Base-by-base conservation (phyloP, 1,140 invertebrate genomes). In the Macrobrachium nipponense region DNA sequence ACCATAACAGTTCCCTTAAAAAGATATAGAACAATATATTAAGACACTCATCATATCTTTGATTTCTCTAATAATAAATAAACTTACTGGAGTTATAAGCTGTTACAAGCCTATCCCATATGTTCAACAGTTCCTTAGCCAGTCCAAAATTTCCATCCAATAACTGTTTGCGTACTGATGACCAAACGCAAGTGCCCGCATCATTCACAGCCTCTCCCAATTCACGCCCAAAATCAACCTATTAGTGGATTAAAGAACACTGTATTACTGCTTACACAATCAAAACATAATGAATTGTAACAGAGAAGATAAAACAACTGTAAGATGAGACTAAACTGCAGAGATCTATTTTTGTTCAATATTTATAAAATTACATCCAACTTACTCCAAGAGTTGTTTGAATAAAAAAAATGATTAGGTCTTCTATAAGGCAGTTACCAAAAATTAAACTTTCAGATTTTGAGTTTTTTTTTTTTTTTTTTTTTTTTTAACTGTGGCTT, bases 221-320 rank as follows among this genome's bases (percentile, higher is more conserved):
- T 20, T 44, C 20, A 60, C 78, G 76, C n/a, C 78, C 78, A 80
- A 72, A 80, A 76, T 86, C 83, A 59, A 86, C 58, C 80, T 82
- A 59, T n/a, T 59, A 15, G 60, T 36, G 44, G 5, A 82, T 23
- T 18, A 81, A 60, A 58, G 23, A 8, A 15, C 0, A 70, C 27
- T 70, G 11, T 20, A 66, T 27, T 20, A 20, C 6, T 6, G 14
- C 36, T 20, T 12, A 36, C 10, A 18, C 8, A 23, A 10, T 66
- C 23, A 70, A 70, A 70, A 20, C 14, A 1, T 27, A 5, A 20
- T 2, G 64, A 27, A 20, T 66, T 11, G 2, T 11, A 66, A 27
- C n/a, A 17, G 64, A 20, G 64, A 20, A 27, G 10, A 18, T 17
- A 20, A 27, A 27, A 66, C 10, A 36, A 36, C 27, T 36, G 27